Percentiles rank a stretch among this genome's conserved stretches.
Conservation (phyloP, 2,888 invertebrate genomes). For the Polydrusus cervinus region DNA sequence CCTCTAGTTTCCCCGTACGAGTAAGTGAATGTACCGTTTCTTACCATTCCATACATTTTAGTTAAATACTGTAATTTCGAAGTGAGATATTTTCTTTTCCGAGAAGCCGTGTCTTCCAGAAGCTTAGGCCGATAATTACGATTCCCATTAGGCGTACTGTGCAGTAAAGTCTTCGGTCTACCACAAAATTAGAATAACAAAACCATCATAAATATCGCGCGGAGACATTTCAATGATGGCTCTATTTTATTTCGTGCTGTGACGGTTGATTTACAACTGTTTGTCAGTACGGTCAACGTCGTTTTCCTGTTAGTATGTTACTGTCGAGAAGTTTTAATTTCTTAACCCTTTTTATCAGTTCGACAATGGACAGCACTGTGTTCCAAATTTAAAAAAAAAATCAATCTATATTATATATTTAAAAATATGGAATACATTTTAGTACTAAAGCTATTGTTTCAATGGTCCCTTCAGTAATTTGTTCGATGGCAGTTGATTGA, state of each 20-base stretch:
- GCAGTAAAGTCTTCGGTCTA: slow-evolving; percentile 41
- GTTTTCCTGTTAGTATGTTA: slow-evolving; percentile 4
- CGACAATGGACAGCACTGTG: background rate
- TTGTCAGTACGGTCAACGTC: background rate
- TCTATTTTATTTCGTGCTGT: slow-evolving; percentile 29
- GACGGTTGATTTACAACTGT: slow-evolving; percentile 15
- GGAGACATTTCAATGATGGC: slow-evolving; percentile 39
- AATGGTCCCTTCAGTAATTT: too few species aligned
- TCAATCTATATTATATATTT: too few species aligned
- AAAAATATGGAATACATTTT: too few species aligned
- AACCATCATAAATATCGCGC: slow-evolving; percentile 55
- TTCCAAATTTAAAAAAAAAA: too few species aligned
- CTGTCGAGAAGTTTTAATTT: background rate
- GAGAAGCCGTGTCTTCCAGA: slow-evolving; percentile 22
- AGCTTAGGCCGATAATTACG: slow-evolving; percentile 24
- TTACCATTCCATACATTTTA: background rate
- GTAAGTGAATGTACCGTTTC: background rate
- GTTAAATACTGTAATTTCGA: slow-evolving; percentile 15
- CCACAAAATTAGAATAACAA: slow-evolving; percentile 58
- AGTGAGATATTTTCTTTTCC: slow-evolving; percentile 1
- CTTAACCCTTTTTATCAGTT: background rate
- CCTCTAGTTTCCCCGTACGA: too few species aligned
- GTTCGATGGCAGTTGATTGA: too few species aligned
- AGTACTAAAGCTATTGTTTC: too few species aligned
- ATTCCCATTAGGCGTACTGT: slow-evolving; percentile 16